Conservation (phyloP, 2,797 vertebrate genomes). For the Staurois parvus region DNA sequence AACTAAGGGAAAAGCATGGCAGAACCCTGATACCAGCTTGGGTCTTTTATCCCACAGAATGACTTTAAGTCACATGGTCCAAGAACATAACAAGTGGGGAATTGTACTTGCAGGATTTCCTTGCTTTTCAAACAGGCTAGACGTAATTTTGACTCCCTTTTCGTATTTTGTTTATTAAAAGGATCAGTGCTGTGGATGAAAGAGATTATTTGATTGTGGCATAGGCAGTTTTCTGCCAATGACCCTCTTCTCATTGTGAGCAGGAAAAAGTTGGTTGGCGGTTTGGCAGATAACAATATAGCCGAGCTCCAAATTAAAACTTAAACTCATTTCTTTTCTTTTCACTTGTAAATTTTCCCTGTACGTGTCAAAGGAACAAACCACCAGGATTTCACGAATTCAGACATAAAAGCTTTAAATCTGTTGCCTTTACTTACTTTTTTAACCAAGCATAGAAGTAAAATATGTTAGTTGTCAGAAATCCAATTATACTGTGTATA, state of each 20-base stretch:
- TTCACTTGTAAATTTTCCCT: slow-evolving; percentile 77
- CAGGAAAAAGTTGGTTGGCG: slow-evolving; percentile 75
- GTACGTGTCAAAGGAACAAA: slow-evolving; percentile 77
- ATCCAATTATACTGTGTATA: not conserved
- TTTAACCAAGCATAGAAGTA: slow-evolving; percentile 26
- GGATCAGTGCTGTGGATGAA: slow-evolving; percentile 83
- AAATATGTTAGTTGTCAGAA: not conserved
- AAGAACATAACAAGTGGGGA: slow-evolving; percentile 88
- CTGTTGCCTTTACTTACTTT: slow-evolving; percentile 62
- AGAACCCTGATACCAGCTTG: slow-evolving; percentile 86
- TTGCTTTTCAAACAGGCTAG: slow-evolving; percentile 80
- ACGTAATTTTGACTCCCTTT: slow-evolving; percentile 83
- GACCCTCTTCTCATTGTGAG: slow-evolving; percentile 79
- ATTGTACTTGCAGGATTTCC: slow-evolving; percentile 86
- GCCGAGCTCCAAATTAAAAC: slow-evolving; percentile 82
- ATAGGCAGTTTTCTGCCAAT: slow-evolving; percentile 76
- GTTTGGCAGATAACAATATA: slow-evolving; percentile 83
- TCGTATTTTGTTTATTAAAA: slow-evolving; percentile 86
- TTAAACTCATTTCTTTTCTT: slow-evolving; percentile 80
- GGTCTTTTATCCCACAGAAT: slow-evolving; percentile 86
- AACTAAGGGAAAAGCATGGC: slow-evolving; percentile 84
- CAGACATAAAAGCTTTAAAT: slow-evolving; percentile 65
- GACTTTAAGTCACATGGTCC: slow-evolving; percentile 86
- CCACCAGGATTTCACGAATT: slow-evolving; percentile 72
- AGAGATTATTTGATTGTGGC: slow-evolving; percentile 85